Base-by-base conservation (phyloP, 2,888 invertebrate species). In the Mythimna lalbum region DNA sequence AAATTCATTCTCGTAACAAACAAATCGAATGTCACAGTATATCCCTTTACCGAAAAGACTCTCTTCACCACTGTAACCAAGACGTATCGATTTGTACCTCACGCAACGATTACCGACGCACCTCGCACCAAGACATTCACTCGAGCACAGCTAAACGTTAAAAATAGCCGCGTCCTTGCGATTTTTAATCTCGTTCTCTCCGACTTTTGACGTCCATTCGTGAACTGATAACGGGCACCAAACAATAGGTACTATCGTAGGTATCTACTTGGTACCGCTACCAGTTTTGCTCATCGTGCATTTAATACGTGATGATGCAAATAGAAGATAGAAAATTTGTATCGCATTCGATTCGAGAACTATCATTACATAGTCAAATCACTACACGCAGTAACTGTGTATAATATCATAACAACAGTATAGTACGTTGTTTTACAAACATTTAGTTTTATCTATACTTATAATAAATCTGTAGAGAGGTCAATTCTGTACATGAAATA, bases 101-200 rank as follows among this genome's bases (percentile, higher is more conserved):
- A 77, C 63, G 65, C 61, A 69, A 53, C 57, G 39, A 62, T 80
- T 65, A 78, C 55, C 71, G 63, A 82, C 69, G 70, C 80, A 59
- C 80, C 72, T 64, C 83, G 69, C 65, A 78, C 53, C 31, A 68
- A 78, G 65, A 81, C 81, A 85, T 76, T 85, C 81, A 69, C 85
- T 78, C 73, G 84, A 83, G 78, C 71, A 80, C 68, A 65, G 72
- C 67, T 71, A 71, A 71, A 77, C 49, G 82, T 76, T 86, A 86
- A 81, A 86, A 84, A 86, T 86, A 84, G 74, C 71, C 60, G 79
- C 75, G 86, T 77, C 86, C 84, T 84, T 84, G 86, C 68, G 68
- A 69, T 84, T 83, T 80, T 86, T 71, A 72, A 85, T 85, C 75
- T 79, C 52, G 62, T 79, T 81, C 73, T 83, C 76, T 66, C 60